These are phyloP conservation scores for Podocnemis expansa DNA, from an alignment of 2,113 vertebrate genomes.

Conservation along the genomic window DNA sequence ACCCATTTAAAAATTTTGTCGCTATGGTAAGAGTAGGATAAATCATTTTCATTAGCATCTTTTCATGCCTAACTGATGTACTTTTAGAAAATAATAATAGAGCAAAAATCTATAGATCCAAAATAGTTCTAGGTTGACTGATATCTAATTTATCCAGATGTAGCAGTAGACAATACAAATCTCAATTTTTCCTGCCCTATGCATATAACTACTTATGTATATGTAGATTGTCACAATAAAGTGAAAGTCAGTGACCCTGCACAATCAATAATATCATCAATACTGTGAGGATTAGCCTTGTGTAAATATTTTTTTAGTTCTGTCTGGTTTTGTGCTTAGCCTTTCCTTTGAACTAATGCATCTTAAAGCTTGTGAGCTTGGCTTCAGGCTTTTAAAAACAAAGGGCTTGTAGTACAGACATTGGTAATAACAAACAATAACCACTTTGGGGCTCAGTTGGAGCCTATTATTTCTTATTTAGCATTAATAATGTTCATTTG, in stretches of 20 bases:
- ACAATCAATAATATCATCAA: not conserved
- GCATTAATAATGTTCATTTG: conserved; percentile 38
- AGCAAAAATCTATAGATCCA: not conserved
- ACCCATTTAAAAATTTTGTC: not conserved
- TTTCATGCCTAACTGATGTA: not conserved
- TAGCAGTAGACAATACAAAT: not conserved
- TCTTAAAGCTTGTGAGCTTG: conserved; percentile 56
- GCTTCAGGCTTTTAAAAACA: conserved; percentile 57
- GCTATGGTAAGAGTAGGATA: not conserved
- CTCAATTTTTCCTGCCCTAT: not conserved
- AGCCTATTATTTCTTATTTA: conserved; percentile 5
- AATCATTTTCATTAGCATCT: not conserved
- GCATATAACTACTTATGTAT: not conserved
- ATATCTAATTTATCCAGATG: not conserved
- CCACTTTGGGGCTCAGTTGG: conserved; percentile 1
- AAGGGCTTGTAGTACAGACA: conserved; percentile 1
- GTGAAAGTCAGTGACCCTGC: not conserved
- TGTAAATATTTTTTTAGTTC: conserved; percentile 57
- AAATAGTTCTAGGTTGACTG: conserved; percentile 9
- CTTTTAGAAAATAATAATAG: conserved; percentile 18
- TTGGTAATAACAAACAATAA: conserved; percentile 33
- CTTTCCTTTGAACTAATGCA: conserved; percentile 64
- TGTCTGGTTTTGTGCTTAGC: conserved; percentile 43
- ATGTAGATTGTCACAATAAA: not conserved
- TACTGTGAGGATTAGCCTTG: conserved; percentile 30